Conservation (phyloP, 2,113 vertebrate genomes). For the Spea multiplicata region DNA sequence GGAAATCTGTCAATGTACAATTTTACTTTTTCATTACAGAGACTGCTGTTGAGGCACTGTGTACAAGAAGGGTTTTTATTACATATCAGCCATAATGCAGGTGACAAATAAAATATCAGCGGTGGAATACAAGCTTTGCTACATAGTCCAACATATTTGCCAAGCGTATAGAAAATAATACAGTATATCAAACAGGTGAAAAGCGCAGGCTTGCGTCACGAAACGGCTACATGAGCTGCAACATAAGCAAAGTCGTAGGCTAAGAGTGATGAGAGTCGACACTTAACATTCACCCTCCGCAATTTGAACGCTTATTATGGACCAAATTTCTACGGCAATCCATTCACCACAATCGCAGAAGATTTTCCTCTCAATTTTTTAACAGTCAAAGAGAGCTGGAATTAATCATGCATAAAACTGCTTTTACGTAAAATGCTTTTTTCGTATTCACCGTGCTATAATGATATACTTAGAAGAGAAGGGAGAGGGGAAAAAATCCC, state of each 20-base stretch:
- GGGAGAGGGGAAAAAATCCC: neutral
- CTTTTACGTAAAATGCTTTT: neutral
- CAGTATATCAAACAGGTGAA: neutral
- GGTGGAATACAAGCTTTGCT: neutral
- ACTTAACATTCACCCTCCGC: no score
- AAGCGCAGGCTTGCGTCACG: no score
- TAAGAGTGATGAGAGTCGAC: no score
- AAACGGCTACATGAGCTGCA: no score
- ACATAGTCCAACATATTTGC: neutral
- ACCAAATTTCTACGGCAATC: no score
- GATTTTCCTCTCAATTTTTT: no score
- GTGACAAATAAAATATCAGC: neutral
- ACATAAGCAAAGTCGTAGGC: no score
- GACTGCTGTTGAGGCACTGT: neutral
- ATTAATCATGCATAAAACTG: constrained; percentile 14
- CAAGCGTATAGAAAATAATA: neutral
- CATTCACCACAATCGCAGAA: no score
- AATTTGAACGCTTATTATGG: no score
- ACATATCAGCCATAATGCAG: neutral
- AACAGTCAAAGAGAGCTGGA: neutral
- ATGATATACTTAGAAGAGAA: neutral
- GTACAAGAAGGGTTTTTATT: neutral
- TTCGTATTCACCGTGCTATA: neutral
- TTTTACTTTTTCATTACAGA: neutral
- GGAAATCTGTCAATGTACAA: neutral